Percentiles rank a stretch among this genome's conserved stretches.
These are phyloP conservation scores for Xyrauchen texanus DNA, from an alignment of 2,113 vertebrate genomes.

Conservation along the genomic window DNA sequence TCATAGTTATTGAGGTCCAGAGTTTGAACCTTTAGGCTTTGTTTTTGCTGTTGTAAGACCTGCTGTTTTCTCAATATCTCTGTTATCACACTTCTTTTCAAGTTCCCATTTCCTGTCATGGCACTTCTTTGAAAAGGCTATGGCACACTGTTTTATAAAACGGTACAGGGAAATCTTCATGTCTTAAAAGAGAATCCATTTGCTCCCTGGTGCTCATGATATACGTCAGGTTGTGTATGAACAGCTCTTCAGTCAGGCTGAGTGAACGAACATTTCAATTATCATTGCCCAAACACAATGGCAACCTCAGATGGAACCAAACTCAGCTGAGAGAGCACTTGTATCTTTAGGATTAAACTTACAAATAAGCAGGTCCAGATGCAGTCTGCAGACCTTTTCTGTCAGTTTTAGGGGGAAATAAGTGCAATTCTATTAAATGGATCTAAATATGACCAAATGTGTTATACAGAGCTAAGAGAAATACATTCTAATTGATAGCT, in stretches of 20 bases:
- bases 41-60: too few species aligned
- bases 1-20: too few species aligned
- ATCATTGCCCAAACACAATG: background rate
- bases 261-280: background rate
- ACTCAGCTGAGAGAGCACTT: too few species aligned
- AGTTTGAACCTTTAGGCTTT: too few species aligned
- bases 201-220: background rate
- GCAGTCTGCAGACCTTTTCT: background rate
- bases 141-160: background rate
- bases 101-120: background rate
- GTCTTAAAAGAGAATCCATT: background rate
- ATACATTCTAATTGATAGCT: too few species aligned
- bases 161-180: background rate
- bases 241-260: too few species aligned
- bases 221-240: background rate
- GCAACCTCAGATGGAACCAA: background rate
- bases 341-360: too few species aligned
- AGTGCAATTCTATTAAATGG: too few species aligned
- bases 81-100: background rate
- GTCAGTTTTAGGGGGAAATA: too few species aligned
- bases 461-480: too few species aligned
- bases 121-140: background rate
- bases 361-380: background rate
- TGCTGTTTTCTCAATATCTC: background rate
- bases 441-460: too few species aligned